Evolutionary conservation across 2,888 invertebrate genomes (phyloP).

Genomic region (Chrysomela aeneicollis): DNA sequence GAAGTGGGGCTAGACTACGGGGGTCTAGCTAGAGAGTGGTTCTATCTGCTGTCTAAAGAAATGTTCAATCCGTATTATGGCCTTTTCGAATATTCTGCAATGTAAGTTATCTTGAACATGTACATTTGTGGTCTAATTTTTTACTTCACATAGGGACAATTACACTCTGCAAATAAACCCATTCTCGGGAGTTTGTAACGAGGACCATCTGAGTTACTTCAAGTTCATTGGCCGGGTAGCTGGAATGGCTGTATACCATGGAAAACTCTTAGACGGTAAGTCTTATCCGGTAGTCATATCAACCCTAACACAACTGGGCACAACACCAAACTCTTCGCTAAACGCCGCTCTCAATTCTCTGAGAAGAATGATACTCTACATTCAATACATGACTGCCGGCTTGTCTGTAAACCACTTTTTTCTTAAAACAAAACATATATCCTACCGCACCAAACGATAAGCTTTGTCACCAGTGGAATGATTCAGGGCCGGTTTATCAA

Average conservation of each 20-base stretch:
- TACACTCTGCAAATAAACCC: conserved; percentile 99
- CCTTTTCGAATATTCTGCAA: conserved; percentile 98
- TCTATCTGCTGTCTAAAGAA: conserved; percentile 97
- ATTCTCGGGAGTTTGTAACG: conserved; percentile 95
- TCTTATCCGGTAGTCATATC: too few relatives aligned
- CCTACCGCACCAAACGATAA: too few relatives aligned
- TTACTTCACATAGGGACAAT: conserved; percentile 77
- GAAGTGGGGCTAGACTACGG: conserved; percentile 97
- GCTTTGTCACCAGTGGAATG: too few relatives aligned
- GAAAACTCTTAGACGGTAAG: conserved; percentile 93
- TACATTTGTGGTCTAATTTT: not conserved
- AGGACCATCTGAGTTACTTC: conserved; percentile 97
- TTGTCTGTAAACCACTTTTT: too few relatives aligned
- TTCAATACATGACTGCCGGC: too few relatives aligned
- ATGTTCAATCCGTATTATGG: conserved; percentile 99
- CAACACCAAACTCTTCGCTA: too few relatives aligned
- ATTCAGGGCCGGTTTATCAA: too few relatives aligned
- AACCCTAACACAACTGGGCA: too few relatives aligned
- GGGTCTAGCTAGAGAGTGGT: conserved; percentile 97
- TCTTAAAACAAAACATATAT: too few relatives aligned
- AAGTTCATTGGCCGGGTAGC: conserved; percentile 98
- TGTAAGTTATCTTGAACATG: conserved; percentile 69
- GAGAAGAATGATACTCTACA: too few relatives aligned
- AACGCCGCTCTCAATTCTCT: too few relatives aligned
- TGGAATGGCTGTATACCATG: conserved; percentile 99